Conservation (phyloP, 2,888 invertebrate genomes). For the Diaprepes abbreviatus region DNA sequence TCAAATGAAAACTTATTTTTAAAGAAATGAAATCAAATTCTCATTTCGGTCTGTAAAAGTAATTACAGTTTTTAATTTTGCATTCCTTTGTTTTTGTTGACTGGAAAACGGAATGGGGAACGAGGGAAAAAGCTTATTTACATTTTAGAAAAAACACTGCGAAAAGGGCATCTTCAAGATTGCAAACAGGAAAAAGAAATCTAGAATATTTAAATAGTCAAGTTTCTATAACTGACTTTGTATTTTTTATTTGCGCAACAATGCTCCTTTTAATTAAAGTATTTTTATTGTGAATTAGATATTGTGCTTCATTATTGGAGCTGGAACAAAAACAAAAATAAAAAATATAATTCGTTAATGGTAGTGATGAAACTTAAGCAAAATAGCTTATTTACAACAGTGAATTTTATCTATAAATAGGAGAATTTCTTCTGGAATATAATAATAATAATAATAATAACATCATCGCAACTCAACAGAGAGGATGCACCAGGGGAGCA, state of each 20-base stretch:
- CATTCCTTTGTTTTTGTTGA: conserved; percentile 30
- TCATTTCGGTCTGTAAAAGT: conserved; percentile 8
- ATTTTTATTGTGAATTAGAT: too few relatives aligned
- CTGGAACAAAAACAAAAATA: too few relatives aligned
- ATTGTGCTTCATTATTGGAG: too few relatives aligned
- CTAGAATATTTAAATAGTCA: conserved; percentile 34
- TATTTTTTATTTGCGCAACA: conserved; percentile 20
- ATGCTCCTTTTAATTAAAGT: neutral
- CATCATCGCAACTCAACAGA: too few relatives aligned
- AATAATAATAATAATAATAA: too few relatives aligned
- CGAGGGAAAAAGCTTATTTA: conserved; percentile 32
- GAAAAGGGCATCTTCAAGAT: conserved; percentile 33
- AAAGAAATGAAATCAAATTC: conserved; percentile 21
- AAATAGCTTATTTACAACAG: too few relatives aligned
- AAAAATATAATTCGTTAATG: too few relatives aligned
- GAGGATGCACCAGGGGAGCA: too few relatives aligned
- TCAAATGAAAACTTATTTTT: conserved; percentile 4
- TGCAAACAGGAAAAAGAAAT: conserved; percentile 30
- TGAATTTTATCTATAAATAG: too few relatives aligned
- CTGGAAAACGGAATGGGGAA: neutral
- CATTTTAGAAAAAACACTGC: conserved; percentile 31
- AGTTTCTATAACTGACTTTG: conserved; percentile 20
- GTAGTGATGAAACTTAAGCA: too few relatives aligned
- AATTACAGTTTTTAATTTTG: conserved; percentile 38
- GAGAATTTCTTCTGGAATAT: too few relatives aligned